Evolutionary conservation across 2,113 vertebrate genomes (phyloP).

Genomic region (Potamarius usumacintae): DNA sequence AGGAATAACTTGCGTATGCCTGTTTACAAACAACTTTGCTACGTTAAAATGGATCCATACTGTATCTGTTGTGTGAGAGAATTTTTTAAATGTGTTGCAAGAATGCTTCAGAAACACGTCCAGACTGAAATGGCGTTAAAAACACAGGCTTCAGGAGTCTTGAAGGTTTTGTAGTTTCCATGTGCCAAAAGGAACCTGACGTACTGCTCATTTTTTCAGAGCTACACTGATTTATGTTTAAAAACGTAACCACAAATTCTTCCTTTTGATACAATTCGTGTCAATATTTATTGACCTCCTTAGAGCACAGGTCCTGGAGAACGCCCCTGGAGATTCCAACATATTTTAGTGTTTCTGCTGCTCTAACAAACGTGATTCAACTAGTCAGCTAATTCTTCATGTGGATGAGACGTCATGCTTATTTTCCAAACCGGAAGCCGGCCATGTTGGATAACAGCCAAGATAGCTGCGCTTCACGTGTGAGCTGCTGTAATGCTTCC

Average conservation of each 20-base stretch:
- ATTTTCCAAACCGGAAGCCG: too few species aligned
- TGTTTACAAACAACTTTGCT: background rate
- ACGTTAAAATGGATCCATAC: background rate
- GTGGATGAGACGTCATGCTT: too few species aligned
- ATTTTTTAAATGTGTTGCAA: too few species aligned
- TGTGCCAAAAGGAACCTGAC: background rate
- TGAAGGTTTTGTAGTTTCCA: background rate
- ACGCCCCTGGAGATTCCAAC: background rate
- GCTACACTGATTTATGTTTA: background rate
- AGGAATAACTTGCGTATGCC: background rate
- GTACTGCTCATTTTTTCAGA: background rate
- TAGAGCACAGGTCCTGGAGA: background rate
- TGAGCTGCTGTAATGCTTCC: too few species aligned
- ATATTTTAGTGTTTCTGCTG: background rate
- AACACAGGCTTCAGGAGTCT: background rate
- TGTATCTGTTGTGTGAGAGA: background rate
- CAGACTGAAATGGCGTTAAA: background rate
- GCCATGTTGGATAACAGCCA: too few species aligned
- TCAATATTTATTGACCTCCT: background rate
- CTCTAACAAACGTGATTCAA: background rate
- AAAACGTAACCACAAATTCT: background rate
- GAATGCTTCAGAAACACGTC: background rate
- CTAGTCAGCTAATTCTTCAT: background rate
- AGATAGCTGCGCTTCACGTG: too few species aligned
- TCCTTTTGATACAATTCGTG: background rate